Evolutionary conservation across 2,113 vertebrate genomes (phyloP).

Genomic region (Rhinoptilus africanus): DNA sequence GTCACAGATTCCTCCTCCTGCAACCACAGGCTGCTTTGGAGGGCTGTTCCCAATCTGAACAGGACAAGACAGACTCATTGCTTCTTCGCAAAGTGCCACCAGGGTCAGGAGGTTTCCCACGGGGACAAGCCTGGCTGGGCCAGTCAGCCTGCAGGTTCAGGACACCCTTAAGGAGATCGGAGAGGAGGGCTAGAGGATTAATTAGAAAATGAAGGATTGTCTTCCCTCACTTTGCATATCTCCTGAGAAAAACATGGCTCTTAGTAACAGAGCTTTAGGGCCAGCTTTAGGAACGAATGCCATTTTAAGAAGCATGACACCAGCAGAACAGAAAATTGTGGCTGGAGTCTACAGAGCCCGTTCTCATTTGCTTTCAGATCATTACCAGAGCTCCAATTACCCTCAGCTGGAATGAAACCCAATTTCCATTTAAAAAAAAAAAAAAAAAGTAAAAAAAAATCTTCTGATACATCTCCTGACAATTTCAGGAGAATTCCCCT

Average conservation of each 20-base stretch:
- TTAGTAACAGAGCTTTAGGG: background rate
- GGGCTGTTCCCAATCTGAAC: background rate
- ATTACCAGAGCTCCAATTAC: background rate
- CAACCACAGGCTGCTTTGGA: background rate
- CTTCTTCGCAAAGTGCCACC: background rate
- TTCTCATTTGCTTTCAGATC: constrained; percentile 23
- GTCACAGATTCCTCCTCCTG: background rate
- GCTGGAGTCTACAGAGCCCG: background rate
- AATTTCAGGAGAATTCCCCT: background rate
- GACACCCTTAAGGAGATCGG: background rate
- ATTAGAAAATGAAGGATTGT: background rate
- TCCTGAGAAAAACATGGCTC: background rate
- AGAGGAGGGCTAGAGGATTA: background rate
- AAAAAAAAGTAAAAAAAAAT: background rate
- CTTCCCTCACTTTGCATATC: background rate
- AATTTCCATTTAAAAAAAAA: background rate
- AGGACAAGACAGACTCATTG: background rate
- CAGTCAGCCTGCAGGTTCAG: background rate
- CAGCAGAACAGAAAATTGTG: background rate
- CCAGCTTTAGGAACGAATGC: background rate
- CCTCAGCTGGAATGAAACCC: constrained; percentile 1
- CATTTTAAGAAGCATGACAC: background rate
- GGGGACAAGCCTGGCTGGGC: background rate
- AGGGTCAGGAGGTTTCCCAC: background rate
- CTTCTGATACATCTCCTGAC: background rate